Evolutionary conservation across 1,140 invertebrate species (phyloP).

Genomic region (Episyrphus balteatus): DNA sequence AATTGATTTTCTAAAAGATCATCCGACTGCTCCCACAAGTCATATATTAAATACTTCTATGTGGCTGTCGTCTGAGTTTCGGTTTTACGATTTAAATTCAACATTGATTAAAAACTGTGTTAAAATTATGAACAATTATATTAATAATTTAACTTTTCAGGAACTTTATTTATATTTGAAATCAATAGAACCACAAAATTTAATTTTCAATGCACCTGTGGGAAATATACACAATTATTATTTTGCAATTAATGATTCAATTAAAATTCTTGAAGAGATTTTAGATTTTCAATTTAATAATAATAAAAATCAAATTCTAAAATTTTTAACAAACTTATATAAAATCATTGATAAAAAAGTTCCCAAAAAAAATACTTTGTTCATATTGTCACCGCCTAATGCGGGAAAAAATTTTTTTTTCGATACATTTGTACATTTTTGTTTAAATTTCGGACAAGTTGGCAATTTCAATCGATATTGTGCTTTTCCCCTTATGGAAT

Average conservation of each 20-base stretch:
- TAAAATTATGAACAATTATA: too few relatives aligned
- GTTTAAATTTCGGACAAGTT: constrained; percentile 24
- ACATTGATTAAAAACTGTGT: too few relatives aligned
- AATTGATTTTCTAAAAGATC: not conserved
- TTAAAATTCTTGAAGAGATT: not conserved
- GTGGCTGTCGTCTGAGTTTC: too few relatives aligned
- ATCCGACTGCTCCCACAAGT: not conserved
- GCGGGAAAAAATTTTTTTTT: constrained; percentile 12
- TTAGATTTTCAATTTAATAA: constrained; percentile 2
- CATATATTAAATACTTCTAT: not conserved
- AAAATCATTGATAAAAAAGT: constrained; percentile 9
- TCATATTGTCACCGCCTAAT: constrained; percentile 9
- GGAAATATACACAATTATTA: not conserved
- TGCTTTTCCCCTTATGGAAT: constrained; percentile 24
- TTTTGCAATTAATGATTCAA: not conserved
- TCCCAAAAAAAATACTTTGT: constrained; percentile 12
- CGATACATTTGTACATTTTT: constrained; percentile 5
- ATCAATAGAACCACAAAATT: too few relatives aligned
- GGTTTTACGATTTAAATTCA: too few relatives aligned
- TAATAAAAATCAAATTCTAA: not conserved
- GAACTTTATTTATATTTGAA: too few relatives aligned
- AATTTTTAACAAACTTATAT: constrained; percentile 2
- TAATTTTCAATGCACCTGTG: too few relatives aligned
- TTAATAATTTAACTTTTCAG: too few relatives aligned
- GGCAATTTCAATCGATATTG: constrained; percentile 28